Evolutionary conservation across 2,113 vertebrate species (phyloP).

Genomic region (Pomatorhinus ruficollis): DNA sequence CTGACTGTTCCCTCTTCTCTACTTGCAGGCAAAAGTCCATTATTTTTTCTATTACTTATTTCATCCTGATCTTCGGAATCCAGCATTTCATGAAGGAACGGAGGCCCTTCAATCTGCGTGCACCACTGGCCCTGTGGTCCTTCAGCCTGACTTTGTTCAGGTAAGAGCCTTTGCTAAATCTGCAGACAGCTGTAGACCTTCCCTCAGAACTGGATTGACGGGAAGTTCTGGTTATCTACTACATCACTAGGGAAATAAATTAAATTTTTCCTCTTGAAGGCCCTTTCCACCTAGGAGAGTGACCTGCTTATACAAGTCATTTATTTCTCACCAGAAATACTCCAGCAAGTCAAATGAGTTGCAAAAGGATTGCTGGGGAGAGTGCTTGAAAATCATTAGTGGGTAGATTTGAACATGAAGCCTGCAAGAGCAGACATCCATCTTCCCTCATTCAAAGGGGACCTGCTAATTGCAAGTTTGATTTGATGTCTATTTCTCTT

Average conservation of each 20-base stretch:
- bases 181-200: not conserved
- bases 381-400: not conserved
- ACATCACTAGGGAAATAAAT: not conserved
- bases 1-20: not conserved
- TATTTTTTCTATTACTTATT: not conserved
- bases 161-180: not conserved
- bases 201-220: not conserved
- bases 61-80: not conserved
- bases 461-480: not conserved
- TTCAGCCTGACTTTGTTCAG: not conserved
- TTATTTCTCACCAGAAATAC: not conserved
- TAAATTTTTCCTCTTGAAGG: not conserved
- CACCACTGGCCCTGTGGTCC: not conserved
- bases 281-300: not conserved
- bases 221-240: not conserved
- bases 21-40: not conserved
- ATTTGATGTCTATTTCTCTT: not conserved
- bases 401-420: not conserved
- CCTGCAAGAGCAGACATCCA: not conserved
- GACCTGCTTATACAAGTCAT: not conserved
- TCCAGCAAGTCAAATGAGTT: not conserved
- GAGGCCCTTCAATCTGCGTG: not conserved
- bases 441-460: not conserved
- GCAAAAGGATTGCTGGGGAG: not conserved
- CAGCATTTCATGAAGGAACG: not conserved